phyloP scores from a whole-genome alignment of 2,113 vertebrate species.

The Aythya baeri region DNA sequence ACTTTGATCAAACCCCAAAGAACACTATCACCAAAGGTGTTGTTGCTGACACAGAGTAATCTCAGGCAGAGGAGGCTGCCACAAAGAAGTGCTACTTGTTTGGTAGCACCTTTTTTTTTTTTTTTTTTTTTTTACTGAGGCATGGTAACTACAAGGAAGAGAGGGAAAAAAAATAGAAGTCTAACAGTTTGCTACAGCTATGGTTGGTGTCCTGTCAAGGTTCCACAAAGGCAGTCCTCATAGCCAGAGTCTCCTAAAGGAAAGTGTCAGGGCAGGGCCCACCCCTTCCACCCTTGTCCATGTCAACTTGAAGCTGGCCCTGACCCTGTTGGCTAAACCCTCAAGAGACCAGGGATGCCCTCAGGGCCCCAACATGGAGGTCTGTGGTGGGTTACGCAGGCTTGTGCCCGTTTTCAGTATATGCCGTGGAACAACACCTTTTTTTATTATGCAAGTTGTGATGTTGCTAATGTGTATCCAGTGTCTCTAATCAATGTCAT shows the following conservation, averaged over 20 bases:
- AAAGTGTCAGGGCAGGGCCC: neutral
- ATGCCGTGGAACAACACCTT: neutral
- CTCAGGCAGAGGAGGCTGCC: accelerated
- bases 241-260: accelerated
- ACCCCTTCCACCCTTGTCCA: accelerated
- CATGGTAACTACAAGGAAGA: neutral
- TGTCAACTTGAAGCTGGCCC: neutral
- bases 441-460: conserved; percentile 44
- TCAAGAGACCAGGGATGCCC: neutral
- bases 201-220: neutral
- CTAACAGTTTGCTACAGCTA: neutral
- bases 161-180: neutral
- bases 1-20: neutral
- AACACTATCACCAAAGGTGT: neutral
- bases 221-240: neutral
- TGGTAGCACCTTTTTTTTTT: neutral
- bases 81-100: neutral
- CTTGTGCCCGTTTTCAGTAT: neutral
- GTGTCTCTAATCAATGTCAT: conserved; percentile 48
- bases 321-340: neutral
- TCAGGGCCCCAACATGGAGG: accelerated
- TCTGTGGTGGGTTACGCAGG: neutral
- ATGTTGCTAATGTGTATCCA: conserved; percentile 24
- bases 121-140: neutral
- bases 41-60: neutral